These are phyloP conservation scores for Arremon brunneinucha DNA, from an alignment of 2,797 vertebrate genomes.

Conservation along the genomic window DNA sequence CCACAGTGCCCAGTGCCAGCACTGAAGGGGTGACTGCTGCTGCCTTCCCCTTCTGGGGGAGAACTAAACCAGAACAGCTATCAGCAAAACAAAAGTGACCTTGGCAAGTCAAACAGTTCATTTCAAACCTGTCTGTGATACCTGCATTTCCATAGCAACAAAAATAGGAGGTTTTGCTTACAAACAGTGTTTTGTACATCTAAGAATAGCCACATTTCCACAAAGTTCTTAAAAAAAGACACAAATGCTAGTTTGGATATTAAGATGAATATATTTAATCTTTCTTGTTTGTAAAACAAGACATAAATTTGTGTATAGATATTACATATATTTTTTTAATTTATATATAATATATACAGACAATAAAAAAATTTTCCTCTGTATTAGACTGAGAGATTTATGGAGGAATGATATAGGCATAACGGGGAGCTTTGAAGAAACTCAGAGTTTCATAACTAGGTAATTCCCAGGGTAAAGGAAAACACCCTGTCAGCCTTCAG, in stretches of 20 bases:
- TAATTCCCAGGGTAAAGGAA: slow-evolving; percentile 15
- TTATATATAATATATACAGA: slow-evolving; percentile 81
- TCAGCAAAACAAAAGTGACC: not conserved
- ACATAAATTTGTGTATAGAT: slow-evolving; percentile 76
- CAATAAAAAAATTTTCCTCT: slow-evolving; percentile 72
- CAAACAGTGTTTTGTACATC: not conserved
- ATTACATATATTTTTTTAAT: slow-evolving; percentile 73
- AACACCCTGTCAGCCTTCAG: slow-evolving; percentile 31
- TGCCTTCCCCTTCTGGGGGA: not conserved
- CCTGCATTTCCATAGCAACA: not conserved
- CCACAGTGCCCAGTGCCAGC: not conserved
- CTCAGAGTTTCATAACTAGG: not conserved
- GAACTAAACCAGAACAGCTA: not conserved
- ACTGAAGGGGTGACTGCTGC: not conserved
- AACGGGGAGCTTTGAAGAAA: slow-evolving; percentile 16
- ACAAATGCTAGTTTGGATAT: slow-evolving; percentile 59
- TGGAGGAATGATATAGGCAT: slow-evolving; percentile 8
- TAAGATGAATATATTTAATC: slow-evolving; percentile 78
- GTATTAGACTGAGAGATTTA: slow-evolving; percentile 49
- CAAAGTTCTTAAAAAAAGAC: slow-evolving; percentile 39
- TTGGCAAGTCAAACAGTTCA: not conserved
- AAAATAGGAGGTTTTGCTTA: not conserved
- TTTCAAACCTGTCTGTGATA: not conserved
- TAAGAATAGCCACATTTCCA: not conserved
- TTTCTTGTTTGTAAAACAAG: slow-evolving; percentile 80